Evolutionary conservation across 2,113 vertebrate genomes (phyloP), one percentile per base, ranked within the genome.

Genomic region (Vidua chalybeata): DNA sequence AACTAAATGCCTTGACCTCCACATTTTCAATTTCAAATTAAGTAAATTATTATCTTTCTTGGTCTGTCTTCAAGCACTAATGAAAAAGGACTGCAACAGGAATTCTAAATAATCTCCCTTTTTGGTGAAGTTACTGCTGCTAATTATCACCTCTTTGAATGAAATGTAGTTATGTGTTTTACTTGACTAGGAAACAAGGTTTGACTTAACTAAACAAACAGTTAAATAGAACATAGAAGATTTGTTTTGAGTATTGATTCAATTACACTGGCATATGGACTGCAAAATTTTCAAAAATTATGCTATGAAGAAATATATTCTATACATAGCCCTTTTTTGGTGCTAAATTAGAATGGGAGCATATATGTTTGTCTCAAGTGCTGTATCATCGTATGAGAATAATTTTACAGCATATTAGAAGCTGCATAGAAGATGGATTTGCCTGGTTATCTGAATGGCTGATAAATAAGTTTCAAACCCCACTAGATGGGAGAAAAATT

Each of bases 1-100:
- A 5, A 0, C 6, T 15, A 21, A 43, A 37, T 6, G 30, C 26
- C 13, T 76, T 87, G 67, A 76, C 41, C 49, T 94, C 31, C 55
- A 79, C 52, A 49, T 93, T 72, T 95, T 43, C 43, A 52, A 43
- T 94, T 95, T 81, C 37, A 83, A 86, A 76, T 85, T 77, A 87
- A 85, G 30, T 84, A 83, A 66, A 56, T 48, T 89, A 66, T 82
- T 93, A 91, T 83, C 43, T 92, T 87, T 88, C 48, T 92, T 93
- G 27, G 9, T 74, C 61, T 81, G 22, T 84, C 69, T 79, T 83
- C 83, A 90, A 92, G 35, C 56, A 73, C 17, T 89, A 79, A 82
- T 77, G 24, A 72, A 69, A 66, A 56, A 93, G 51, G 30, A 68
- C 39, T 74, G 35, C 46, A 89, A 41, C 9, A 54, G 74, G 64